These are phyloP conservation scores for Yponomeuta malinellus DNA, from an alignment of 2,888 invertebrate genomes.

Conservation along the genomic window DNA sequence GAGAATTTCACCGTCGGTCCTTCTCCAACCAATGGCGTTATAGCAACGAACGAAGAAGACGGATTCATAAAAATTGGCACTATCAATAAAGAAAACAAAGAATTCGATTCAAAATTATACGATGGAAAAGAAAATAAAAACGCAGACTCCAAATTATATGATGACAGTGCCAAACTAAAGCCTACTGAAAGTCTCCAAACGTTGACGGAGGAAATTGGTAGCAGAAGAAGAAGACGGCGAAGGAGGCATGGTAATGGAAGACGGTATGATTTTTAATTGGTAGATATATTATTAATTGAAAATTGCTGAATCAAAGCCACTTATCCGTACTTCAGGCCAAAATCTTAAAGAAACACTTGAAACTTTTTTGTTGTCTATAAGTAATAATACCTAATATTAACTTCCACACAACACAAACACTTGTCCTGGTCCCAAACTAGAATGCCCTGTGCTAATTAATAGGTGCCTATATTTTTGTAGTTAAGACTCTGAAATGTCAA, in stretches of 20 bases:
- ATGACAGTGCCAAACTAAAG: conserved; percentile 44
- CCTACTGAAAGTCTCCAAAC: conserved; percentile 64
- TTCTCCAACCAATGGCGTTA: conserved; percentile 64
- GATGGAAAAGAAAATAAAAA: conserved; percentile 34
- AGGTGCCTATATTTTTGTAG: too few relatives aligned
- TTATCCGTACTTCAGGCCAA: too few relatives aligned
- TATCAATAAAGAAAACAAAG: conserved; percentile 23
- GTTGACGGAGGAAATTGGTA: conserved; percentile 42
- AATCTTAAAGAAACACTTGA: too few relatives aligned
- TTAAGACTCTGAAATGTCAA: too few relatives aligned
- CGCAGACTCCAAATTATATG: conserved; percentile 33
- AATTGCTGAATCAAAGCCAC: too few relatives aligned
- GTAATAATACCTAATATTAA: too few relatives aligned
- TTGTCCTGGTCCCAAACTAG: too few relatives aligned
- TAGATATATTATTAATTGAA: background rate
- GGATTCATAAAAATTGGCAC: conserved; percentile 18
- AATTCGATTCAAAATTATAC: conserved; percentile 34
- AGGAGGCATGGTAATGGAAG: conserved; percentile 63
- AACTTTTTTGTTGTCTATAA: too few relatives aligned
- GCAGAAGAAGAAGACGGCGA: conserved; percentile 43
- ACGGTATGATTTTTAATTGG: conserved; percentile 41
- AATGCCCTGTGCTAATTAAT: too few relatives aligned
- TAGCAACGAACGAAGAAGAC: conserved; percentile 56
- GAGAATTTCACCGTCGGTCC: conserved; percentile 66
- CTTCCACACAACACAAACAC: too few relatives aligned